A percentile compares a stretch with the other conserved stretches of the same genome.
Evolutionary conservation across 1,140 invertebrate genomes (phyloP).

Genomic region (Panulirus ornatus): DNA sequence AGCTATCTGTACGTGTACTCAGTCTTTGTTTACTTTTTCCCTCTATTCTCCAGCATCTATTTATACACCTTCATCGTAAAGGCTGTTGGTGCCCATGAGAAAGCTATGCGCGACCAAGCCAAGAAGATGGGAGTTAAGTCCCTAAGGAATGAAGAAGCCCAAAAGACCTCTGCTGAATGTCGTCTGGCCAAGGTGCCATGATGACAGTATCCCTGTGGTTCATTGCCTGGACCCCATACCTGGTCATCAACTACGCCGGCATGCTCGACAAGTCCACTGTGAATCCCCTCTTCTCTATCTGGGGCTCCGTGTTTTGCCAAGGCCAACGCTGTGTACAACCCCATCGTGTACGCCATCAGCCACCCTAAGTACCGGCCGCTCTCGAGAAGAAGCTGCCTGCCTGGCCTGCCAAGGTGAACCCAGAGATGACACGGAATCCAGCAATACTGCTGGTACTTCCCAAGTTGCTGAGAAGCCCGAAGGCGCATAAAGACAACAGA

Average conservation of each 20-base stretch:
- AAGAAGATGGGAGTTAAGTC: conserved; percentile 25
- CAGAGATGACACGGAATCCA: too few species aligned
- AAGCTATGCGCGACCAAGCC: conserved; percentile 18
- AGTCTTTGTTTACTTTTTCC: background rate
- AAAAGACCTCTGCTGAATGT: conserved; percentile 15
- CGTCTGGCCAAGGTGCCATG: conserved; percentile 19
- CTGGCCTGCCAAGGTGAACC: background rate
- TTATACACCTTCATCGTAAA: background rate
- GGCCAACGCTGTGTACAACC: conserved; percentile 35
- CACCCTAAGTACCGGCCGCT: conserved; percentile 17
- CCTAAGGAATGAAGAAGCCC: conserved; percentile 20
- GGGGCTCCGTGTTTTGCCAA: conserved; percentile 23
- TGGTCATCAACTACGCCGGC: background rate
- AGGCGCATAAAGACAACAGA: too few species aligned
- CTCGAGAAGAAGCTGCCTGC: conserved; percentile 15
- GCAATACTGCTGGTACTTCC: too few species aligned
- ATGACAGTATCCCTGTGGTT: conserved; percentile 23
- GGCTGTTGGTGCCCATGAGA: conserved; percentile 25
- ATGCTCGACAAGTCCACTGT: background rate
- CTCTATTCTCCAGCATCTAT: conserved; percentile 1
- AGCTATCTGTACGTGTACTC: conserved; percentile 6
- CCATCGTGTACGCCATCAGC: conserved; percentile 26
- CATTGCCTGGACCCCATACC: conserved; percentile 20
- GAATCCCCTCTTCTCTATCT: background rate
- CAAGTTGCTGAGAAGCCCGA: too few species aligned